These are phyloP conservation scores for Psittacula echo DNA, from an alignment of 2,797 vertebrate genomes.

Conservation along the genomic window DNA sequence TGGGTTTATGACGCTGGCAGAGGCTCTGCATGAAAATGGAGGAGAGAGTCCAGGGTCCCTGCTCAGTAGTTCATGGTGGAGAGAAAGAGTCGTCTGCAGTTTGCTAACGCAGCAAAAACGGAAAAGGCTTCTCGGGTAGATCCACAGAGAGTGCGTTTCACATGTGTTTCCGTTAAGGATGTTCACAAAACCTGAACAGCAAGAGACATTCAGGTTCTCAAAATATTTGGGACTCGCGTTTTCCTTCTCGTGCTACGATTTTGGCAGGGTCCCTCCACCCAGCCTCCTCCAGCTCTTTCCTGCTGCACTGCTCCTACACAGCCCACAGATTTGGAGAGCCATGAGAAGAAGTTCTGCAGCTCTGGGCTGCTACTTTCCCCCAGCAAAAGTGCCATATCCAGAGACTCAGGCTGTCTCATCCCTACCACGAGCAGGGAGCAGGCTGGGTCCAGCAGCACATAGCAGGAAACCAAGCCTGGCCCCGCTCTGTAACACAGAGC, in stretches of 20 bases:
- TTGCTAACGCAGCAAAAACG: constrained; percentile 70
- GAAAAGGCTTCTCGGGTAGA: constrained; percentile 62
- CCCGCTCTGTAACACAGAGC: fast-evolving
- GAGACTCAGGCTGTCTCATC: not conserved
- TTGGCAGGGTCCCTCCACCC: not conserved
- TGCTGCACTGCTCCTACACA: fast-evolving
- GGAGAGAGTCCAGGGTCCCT: constrained; percentile 65
- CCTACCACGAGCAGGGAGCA: not conserved
- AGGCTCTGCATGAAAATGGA: constrained; percentile 68
- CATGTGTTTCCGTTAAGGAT: constrained; percentile 72
- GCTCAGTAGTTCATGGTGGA: constrained; percentile 60
- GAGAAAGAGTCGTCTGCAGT: constrained; percentile 55
- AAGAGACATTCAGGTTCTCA: constrained; percentile 50
- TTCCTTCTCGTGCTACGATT: not conserved
- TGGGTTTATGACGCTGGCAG: constrained; percentile 71
- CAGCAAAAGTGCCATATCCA: not conserved
- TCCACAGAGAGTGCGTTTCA: constrained; percentile 51
- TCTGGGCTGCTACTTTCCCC: not conserved
- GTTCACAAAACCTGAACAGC: constrained; percentile 58
- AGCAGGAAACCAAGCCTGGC: not conserved
- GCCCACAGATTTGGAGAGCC: not conserved
- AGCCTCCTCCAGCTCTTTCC: not conserved
- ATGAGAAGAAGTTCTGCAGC: fast-evolving
- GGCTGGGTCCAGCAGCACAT: not conserved
- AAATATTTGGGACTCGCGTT: constrained; percentile 24